Percentiles rank a stretch among this genome's conserved stretches.
Evolutionary conservation across 2,113 vertebrate genomes (phyloP).

Genomic region (Pseudorasbora parva): DNA sequence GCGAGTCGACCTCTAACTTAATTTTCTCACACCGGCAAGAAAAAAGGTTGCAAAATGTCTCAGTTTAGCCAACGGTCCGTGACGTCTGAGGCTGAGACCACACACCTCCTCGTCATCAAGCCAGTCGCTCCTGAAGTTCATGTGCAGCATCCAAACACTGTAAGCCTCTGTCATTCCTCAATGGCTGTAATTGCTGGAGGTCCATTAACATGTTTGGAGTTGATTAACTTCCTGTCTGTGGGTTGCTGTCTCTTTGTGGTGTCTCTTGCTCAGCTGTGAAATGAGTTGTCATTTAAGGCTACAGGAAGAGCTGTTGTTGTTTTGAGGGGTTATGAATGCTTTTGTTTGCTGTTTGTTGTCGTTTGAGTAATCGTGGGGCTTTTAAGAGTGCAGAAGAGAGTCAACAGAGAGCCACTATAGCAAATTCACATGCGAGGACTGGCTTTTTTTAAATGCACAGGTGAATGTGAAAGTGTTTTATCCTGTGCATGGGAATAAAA

Average conservation of each 20-base stretch:
- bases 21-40: too few relatives aligned
- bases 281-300: neutral
- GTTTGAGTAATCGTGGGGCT: constrained; percentile 43
- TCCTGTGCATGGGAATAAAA: neutral
- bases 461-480: neutral
- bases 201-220: constrained; percentile 33
- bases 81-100: too few relatives aligned
- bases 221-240: constrained; percentile 12
- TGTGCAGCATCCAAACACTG: neutral
- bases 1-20: too few relatives aligned
- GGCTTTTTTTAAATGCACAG: neutral
- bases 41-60: too few relatives aligned
- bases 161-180: constrained; percentile 44
- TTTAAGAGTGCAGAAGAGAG: constrained; percentile 12
- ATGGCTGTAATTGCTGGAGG: constrained; percentile 45
- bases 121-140: neutral
- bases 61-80: too few relatives aligned
- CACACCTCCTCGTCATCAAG: neutral
- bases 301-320: neutral
- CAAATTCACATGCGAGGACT: neutral
- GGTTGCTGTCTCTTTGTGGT: neutral
- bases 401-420: neutral
- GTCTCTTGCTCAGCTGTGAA: neutral
- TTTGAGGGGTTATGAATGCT: constrained; percentile 44
- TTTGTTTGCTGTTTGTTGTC: constrained; percentile 54